These are phyloP conservation scores for Ennomos fuscantarius DNA, from an alignment of 2,888 invertebrate genomes.

Conservation along the genomic window DNA sequence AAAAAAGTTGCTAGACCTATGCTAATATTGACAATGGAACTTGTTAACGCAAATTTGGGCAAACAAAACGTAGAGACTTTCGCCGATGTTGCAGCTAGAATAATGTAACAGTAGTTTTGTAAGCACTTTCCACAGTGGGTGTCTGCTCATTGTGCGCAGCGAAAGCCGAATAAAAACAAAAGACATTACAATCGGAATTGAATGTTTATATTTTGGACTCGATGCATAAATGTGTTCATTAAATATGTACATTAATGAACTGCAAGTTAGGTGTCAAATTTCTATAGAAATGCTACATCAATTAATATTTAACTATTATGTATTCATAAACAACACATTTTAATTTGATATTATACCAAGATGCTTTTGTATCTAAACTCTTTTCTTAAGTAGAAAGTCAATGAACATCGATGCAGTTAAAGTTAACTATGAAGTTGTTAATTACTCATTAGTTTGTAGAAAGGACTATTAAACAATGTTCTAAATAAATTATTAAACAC, in stretches of 20 bases:
- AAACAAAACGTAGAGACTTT: constrained; percentile 69
- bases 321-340: background rate
- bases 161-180: constrained; percentile 76
- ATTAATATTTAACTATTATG: too few species aligned
- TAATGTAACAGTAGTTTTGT: constrained; percentile 54
- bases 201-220: constrained; percentile 35
- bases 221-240: constrained; percentile 21
- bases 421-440: too few species aligned
- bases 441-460: too few species aligned
- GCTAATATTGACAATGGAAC: constrained; percentile 61
- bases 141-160: constrained; percentile 72
- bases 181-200: constrained; percentile 54
- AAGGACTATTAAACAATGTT: background rate
- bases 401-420: too few species aligned
- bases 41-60: constrained; percentile 53
- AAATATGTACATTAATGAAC: constrained; percentile 18
- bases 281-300: background rate
- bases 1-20: constrained; percentile 36
- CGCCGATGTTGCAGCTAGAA: constrained; percentile 59
- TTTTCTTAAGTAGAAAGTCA: too few species aligned
- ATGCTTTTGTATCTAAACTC: too few species aligned
- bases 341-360: too few species aligned
- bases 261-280: constrained; percentile 2
- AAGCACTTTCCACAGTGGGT: constrained; percentile 72
- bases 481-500: constrained; percentile 33